Conservation (phyloP, 2,113 vertebrate species). For the Tautogolabrus adspersus region DNA sequence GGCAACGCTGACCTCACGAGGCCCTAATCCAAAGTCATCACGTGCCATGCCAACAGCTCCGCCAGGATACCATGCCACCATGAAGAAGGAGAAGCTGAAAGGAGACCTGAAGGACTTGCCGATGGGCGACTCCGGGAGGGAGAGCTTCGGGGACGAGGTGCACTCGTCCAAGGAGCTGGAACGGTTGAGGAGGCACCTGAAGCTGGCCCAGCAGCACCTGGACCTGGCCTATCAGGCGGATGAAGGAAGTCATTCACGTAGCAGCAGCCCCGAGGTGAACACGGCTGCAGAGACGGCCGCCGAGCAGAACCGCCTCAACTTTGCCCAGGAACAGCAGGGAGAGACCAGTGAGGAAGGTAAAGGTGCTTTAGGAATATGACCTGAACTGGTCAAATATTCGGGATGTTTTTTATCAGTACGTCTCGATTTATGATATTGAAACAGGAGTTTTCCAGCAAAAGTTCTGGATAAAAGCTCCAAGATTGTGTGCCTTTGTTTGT, state of each 20-base stretch:
- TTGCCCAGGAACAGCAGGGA: constrained; percentile 88
- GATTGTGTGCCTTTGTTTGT: no score
- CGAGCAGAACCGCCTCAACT: constrained; percentile 91
- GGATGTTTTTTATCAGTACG: no score
- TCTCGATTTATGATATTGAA: no score
- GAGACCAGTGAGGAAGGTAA: constrained; percentile 83
- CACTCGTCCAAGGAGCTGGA: constrained; percentile 79
- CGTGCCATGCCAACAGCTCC: constrained; percentile 76
- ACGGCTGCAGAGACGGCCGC: constrained; percentile 77
- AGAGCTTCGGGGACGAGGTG: constrained; percentile 77
- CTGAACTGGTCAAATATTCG: no score
- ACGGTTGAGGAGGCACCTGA: constrained; percentile 85
- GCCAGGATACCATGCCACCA: constrained; percentile 86
- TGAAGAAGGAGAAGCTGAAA: constrained; percentile 84
- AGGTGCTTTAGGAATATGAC: background rate
- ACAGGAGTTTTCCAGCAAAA: no score
- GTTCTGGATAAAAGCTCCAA: no score
- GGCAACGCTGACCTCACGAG: constrained; percentile 8
- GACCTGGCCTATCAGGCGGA: constrained; percentile 87
- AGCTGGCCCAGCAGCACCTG: constrained; percentile 89
- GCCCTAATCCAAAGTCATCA: constrained; percentile 9
- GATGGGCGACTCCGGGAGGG: constrained; percentile 67
- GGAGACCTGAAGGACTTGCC: constrained; percentile 74
- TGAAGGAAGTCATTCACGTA: constrained; percentile 81
- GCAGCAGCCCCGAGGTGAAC: constrained; percentile 89